Base-by-base conservation (phyloP, 1,140 invertebrate species). In the Drosophila willistoni region DNA sequence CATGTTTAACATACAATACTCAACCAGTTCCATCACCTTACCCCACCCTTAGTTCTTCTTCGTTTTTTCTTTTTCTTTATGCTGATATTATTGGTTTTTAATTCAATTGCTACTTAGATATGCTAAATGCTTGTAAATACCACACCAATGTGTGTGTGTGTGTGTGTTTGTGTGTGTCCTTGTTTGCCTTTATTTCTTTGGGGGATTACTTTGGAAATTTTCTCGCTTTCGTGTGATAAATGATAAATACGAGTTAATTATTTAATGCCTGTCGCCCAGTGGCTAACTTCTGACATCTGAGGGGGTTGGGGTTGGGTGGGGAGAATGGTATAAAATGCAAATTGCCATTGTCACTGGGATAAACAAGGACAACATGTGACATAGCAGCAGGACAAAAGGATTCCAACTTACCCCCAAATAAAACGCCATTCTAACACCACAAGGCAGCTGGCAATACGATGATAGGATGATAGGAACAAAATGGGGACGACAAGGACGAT, bases 251-350 rank as follows among this genome's bases (percentile, higher is more conserved):
- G 34, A 79, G 72, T 86, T 86, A 86, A 86, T 86, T 86, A 86
- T 86, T 86, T 86, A 86, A 87, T 86, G 83, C 76, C 79, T 79
- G 83, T 86, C 83, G 79, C 83, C 79, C 83, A 71, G 83, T 86
- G 83, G 83, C 83, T 87, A 86, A 87, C 83, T 83, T 84, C 29
- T 51, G 44, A 51, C 44, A 51, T 51, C 19, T 51, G 10, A 22
- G 19, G 14, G 12, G 9, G 56, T 36, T 29, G 0, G 0, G 9
- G 44, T 9, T 9, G 17, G 17, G 13, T 9, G 7, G 19, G 2
- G 17, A 2, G 17, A 69, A 75, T 63, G 65, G 71, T 78, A 71
- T 77, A 61, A 82, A 87, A 87, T 87, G 82, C 82, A 86, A 86
- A 86, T 87, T 86, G 79, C 71, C 83, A 66, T 79, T 75, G 67